Evolutionary conservation across 2,113 vertebrate genomes (phyloP).

Genomic region (Cephalopholis sonnerati): DNA sequence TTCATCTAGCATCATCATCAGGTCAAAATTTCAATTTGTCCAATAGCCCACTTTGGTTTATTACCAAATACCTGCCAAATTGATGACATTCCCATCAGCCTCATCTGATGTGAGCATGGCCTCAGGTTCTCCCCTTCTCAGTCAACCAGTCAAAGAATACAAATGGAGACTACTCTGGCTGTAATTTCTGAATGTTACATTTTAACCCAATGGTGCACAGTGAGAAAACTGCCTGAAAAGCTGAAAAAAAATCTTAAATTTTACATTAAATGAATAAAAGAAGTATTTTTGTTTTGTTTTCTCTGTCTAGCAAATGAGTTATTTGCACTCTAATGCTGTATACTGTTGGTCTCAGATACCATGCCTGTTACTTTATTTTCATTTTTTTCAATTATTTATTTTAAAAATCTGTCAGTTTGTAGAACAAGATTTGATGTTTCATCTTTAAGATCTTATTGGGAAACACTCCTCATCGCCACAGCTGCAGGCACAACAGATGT

Average conservation of each 20-base stretch:
- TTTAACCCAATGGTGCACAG: neutral
- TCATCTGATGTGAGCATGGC: neutral
- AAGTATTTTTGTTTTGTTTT: neutral
- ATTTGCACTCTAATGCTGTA: neutral
- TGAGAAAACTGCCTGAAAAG: neutral
- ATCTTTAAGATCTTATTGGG: constrained; percentile 6
- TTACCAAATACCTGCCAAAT: neutral
- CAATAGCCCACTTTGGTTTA: neutral
- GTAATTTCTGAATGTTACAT: neutral
- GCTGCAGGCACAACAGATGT: constrained; percentile 45
- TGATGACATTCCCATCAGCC: neutral
- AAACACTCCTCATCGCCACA: constrained; percentile 16
- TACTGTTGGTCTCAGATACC: neutral
- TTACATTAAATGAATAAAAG: neutral
- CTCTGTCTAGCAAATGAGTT: neutral
- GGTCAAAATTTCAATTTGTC: neutral
- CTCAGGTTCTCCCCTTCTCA: neutral
- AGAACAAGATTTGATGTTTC: constrained; percentile 6
- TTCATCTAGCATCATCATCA: neutral
- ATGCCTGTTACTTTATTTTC: neutral
- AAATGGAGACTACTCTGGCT: neutral
- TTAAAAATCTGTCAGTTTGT: constrained; percentile 10
- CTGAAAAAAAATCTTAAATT: neutral
- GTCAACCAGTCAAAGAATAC: neutral
- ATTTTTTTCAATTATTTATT: neutral